These are phyloP conservation scores for Nerophis lumbriciformis DNA, from an alignment of 2,113 vertebrate species.

Conservation along the genomic window DNA sequence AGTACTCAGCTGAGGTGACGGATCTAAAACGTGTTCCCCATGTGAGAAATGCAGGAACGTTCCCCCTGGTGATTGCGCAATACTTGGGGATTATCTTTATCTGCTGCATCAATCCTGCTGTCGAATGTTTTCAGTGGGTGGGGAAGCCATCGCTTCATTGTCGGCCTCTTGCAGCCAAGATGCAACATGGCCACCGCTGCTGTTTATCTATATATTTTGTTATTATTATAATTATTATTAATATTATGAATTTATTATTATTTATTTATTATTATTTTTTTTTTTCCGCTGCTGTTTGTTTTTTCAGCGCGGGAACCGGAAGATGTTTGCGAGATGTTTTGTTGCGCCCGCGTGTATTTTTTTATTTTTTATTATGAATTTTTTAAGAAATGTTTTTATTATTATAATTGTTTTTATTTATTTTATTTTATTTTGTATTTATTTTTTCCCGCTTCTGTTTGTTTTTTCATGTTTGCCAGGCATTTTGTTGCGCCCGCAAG, in stretches of 20 bases:
- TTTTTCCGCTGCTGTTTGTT: background rate
- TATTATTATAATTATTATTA: no score
- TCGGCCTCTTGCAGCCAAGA: background rate
- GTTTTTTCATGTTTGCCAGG: conserved; percentile 9
- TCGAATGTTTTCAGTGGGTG: conserved; percentile 10
- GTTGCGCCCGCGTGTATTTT: background rate
- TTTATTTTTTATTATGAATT: no score
- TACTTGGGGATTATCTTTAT: background rate
- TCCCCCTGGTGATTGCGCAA: background rate
- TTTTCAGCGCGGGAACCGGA: conserved; percentile 24
- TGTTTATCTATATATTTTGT: no score
- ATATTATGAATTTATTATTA: no score
- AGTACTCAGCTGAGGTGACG: conserved; percentile 43
- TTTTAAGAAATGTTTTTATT: no score
- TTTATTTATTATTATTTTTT: no score
- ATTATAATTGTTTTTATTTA: no score
- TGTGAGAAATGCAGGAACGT: conserved; percentile 8
- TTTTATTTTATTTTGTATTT: no score
- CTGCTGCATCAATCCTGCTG: background rate
- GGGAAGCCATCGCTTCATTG: background rate
- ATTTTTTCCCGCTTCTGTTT: background rate
- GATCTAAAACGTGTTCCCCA: conserved; percentile 7
- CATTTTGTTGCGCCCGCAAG: background rate
- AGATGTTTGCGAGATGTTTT: conserved; percentile 9
- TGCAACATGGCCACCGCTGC: background rate